These are phyloP conservation scores for Misgurnus anguillicaudatus DNA, from an alignment of 2,113 vertebrate species.

Conservation along the genomic window DNA sequence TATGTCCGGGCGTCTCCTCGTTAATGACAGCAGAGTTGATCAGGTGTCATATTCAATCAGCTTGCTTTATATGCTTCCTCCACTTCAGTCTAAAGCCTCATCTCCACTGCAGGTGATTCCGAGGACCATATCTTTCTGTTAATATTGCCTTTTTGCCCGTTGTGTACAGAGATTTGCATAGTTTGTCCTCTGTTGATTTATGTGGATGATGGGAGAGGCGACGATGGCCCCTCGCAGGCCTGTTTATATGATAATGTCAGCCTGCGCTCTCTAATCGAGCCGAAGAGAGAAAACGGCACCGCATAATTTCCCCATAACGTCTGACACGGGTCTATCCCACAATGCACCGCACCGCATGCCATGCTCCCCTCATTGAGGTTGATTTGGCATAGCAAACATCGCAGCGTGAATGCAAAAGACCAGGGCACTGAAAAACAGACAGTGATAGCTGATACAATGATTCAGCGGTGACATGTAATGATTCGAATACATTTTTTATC, in stretches of 20 bases:
- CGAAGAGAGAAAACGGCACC: slow-evolving; percentile 60
- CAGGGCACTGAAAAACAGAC: background rate
- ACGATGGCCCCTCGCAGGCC: slow-evolving; percentile 66
- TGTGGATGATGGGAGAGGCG: slow-evolving; percentile 60
- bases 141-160: slow-evolving; percentile 70
- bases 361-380: slow-evolving; percentile 53
- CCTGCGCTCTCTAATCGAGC: slow-evolving; percentile 69
- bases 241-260: slow-evolving; percentile 81
- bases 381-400: slow-evolving; percentile 42
- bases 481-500: slow-evolving; percentile 54
- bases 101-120: slow-evolving; percentile 56
- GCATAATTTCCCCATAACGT: slow-evolving; percentile 77
- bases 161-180: slow-evolving; percentile 73
- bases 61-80: slow-evolving; percentile 57
- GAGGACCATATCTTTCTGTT: slow-evolving; percentile 63
- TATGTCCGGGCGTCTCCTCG: slow-evolving; percentile 36
- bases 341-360: slow-evolving; percentile 40
- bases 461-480: slow-evolving; percentile 32
- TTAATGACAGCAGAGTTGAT: slow-evolving; percentile 62
- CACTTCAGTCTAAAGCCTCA: slow-evolving; percentile 63
- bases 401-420: slow-evolving; percentile 5
- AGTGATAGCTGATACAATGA: slow-evolving; percentile 31
- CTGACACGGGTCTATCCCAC: slow-evolving; percentile 59
- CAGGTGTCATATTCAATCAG: slow-evolving; percentile 72
- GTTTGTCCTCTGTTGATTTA: slow-evolving; percentile 77